These are phyloP conservation scores for Hyles vespertilio DNA, from an alignment of 1,140 invertebrate genomes.

Conservation along the genomic window DNA sequence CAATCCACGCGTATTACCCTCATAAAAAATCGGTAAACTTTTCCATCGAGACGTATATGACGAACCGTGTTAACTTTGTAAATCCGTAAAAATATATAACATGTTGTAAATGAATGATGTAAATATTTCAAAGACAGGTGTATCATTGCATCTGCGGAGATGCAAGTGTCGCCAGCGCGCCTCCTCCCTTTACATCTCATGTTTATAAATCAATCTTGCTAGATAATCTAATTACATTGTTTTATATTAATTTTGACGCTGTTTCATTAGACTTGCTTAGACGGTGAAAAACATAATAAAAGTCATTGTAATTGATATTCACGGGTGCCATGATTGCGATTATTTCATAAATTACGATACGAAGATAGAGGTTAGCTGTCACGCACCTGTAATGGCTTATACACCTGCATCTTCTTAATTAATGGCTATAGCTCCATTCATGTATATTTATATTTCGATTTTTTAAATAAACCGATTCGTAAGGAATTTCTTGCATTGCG, in stretches of 20 bases:
- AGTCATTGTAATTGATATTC: conserved; percentile 16
- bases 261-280: conserved; percentile 11
- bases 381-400: conserved; percentile 9
- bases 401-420: conserved; percentile 9
- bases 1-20: too few species aligned
- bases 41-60: too few species aligned
- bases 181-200: conserved; percentile 6
- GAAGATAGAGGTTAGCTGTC: conserved; percentile 12
- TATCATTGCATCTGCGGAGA: conserved; percentile 50
- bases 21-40: too few species aligned
- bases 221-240: conserved; percentile 12
- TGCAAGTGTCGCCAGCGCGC: conserved; percentile 16
- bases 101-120: conserved; percentile 30
- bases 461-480: too few species aligned
- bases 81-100: conserved; percentile 1
- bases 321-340: conserved; percentile 6
- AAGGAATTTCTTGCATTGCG: too few species aligned
- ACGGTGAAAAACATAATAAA: conserved; percentile 16
- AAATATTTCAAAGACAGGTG: conserved; percentile 54
- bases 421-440: conserved; percentile 1
- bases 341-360: conserved; percentile 20
- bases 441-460: too few species aligned
- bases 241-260: conserved; percentile 4
- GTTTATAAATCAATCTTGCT: conserved; percentile 12
- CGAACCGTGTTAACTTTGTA: too few species aligned